Evolutionary conservation across 2,888 invertebrate species (phyloP).

Genomic region (Arge pagana): DNA sequence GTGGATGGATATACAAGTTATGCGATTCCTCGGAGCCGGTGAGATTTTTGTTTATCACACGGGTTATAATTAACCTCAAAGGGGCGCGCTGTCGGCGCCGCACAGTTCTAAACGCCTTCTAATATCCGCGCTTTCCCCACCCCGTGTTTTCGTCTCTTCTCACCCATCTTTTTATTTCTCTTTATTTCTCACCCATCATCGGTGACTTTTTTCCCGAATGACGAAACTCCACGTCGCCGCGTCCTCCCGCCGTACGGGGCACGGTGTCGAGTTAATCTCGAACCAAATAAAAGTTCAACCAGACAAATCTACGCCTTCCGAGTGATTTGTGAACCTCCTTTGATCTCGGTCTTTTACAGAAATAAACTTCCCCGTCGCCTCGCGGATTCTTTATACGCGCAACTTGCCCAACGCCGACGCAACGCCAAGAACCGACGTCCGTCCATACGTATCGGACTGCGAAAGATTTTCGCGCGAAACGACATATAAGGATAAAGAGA

Average conservation of each 20-base stretch:
- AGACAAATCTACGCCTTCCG: constrained; percentile 40
- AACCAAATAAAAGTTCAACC: constrained; percentile 14
- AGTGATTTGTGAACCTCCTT: constrained; percentile 40
- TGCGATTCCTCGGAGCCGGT: no score
- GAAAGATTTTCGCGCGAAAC: no score
- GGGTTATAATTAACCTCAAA: constrained; percentile 48
- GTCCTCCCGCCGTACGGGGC: no score
- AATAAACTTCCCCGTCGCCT: constrained; percentile 3
- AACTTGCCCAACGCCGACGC: no score
- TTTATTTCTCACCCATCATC: background rate
- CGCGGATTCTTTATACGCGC: no score
- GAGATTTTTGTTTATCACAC: constrained; percentile 35
- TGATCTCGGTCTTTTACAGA: constrained; percentile 30
- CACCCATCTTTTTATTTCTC: background rate
- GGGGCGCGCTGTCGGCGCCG: constrained; percentile 40
- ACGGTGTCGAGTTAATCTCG: constrained; percentile 22
- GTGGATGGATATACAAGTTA: background rate
- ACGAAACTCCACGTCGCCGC: no score
- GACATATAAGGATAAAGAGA: no score
- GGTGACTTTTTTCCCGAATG: no score
- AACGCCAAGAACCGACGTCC: no score
- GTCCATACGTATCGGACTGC: no score
- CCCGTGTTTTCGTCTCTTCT: background rate
- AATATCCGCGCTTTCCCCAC: constrained; percentile 39
- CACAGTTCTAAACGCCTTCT: constrained; percentile 45